A percentile compares a stretch with the other conserved stretches of the same genome.
These are phyloP conservation scores for Deroptyus accipitrinus DNA, from an alignment of 2,113 vertebrate species.

Conservation along the genomic window DNA sequence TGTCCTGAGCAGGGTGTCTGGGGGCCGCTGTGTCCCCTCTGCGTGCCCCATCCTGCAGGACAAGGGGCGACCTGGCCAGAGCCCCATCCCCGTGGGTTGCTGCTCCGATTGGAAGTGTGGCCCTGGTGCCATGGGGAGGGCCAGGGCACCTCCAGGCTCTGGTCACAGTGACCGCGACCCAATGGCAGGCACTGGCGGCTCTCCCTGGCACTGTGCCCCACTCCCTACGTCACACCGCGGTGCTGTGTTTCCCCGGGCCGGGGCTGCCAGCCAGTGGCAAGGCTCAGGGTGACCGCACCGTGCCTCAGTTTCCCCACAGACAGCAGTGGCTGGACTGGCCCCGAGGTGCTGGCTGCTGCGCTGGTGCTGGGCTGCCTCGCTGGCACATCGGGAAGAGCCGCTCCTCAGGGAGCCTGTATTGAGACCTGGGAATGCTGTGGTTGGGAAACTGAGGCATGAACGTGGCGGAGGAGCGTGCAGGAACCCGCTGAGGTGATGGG, in stretches of 20 bases:
- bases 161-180: conserved; percentile 23
- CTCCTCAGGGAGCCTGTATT: background rate
- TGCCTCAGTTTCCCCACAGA: conserved; percentile 40
- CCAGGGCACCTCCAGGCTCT: background rate
- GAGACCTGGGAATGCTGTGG: background rate
- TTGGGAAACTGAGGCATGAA: background rate
- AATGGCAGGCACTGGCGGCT: background rate
- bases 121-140: background rate
- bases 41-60: too few relatives aligned
- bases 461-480: background rate
- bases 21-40: too few relatives aligned
- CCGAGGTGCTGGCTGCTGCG: background rate
- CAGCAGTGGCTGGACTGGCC: background rate
- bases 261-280: background rate
- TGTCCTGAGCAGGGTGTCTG: background rate
- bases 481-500: background rate
- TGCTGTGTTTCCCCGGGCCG: background rate
- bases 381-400: background rate
- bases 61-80: background rate
- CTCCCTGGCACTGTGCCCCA: background rate
- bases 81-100: background rate
- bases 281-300: background rate
- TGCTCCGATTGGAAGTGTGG: background rate
- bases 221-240: background rate
- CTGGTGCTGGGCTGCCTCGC: background rate